phyloP scores from a whole-genome alignment of 2,888 invertebrate species.

The Pyrrhosoma nymphula region DNA sequence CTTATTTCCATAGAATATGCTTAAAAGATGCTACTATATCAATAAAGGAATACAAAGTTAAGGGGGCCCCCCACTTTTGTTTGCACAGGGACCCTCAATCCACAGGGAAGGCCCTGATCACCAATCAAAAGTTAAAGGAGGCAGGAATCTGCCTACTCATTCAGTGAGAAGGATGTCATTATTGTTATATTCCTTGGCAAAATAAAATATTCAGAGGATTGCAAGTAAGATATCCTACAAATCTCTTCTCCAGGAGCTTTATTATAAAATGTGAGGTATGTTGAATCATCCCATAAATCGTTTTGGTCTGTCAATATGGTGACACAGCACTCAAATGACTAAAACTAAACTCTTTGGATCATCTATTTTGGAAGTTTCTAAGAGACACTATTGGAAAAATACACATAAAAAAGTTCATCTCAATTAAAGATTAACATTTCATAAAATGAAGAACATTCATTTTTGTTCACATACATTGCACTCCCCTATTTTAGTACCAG shows the following conservation, averaged over 20 bases:
- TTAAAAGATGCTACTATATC: no score
- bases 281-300: conserved; percentile 65
- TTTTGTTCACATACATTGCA: conserved; percentile 58
- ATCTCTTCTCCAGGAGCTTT: conserved; percentile 55
- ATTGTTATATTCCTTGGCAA: background rate
- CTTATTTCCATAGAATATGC: no score
- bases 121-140: no score
- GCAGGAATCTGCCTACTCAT: no score
- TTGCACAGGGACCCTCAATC: no score
- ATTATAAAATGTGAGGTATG: conserved; percentile 67
- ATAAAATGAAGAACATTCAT: conserved; percentile 65
- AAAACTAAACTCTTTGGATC: conserved; percentile 67
- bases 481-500: conserved; percentile 59
- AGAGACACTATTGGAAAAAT: conserved; percentile 63
- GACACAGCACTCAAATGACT: conserved; percentile 66
- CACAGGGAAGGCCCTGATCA: no score
- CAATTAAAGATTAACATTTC: conserved; percentile 64
- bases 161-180: no score
- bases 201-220: background rate
- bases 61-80: no score
- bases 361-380: conserved; percentile 60
- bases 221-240: conserved; percentile 12
- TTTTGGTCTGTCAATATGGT: conserved; percentile 66
- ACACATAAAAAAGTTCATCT: conserved; percentile 66
- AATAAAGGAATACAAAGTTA: no score